Conservation (phyloP, 2,113 vertebrate species). For the Psittacula cyanocephala region DNA sequence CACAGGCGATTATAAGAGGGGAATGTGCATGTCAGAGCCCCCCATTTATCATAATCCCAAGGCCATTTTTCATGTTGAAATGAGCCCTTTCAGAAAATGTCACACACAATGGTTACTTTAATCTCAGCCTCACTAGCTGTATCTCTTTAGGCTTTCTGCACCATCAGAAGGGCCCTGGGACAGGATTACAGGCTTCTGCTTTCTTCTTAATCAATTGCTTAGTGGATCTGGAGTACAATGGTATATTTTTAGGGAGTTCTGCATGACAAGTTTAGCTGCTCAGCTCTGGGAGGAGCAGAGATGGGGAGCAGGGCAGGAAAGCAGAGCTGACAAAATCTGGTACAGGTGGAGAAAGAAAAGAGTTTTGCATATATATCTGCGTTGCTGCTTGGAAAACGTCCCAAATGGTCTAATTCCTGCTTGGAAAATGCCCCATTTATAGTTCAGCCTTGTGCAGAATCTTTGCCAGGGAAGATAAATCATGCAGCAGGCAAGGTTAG, state of each 20-base stretch:
- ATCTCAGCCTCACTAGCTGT: slow-evolving; percentile 73
- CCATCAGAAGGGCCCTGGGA: slow-evolving; percentile 38
- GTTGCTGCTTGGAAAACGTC: background rate
- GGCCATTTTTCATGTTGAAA: slow-evolving; percentile 84
- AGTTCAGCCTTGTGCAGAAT: slow-evolving; percentile 23
- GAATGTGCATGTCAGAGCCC: slow-evolving; percentile 83
- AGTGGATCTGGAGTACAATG: slow-evolving; percentile 50
- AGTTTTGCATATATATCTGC: background rate
- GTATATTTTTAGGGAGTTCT: slow-evolving; percentile 8
- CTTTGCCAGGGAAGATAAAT: slow-evolving; percentile 31
- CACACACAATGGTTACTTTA: slow-evolving; percentile 79
- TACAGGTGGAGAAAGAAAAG: background rate
- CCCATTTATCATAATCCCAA: slow-evolving; percentile 83
- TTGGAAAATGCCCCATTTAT: background rate
- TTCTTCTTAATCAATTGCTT: slow-evolving; percentile 54
- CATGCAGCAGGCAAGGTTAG: background rate
- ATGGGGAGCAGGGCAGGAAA: background rate
- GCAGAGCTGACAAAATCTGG: background rate
- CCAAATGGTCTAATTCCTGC: background rate
- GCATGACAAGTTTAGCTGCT: background rate
- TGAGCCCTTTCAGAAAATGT: slow-evolving; percentile 79
- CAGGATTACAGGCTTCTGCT: slow-evolving; percentile 69
- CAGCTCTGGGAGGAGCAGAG: background rate
- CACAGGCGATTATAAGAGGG: slow-evolving; percentile 57
- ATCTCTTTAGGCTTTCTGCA: slow-evolving; percentile 51